These are phyloP conservation scores for Rhynchopsitta pachyrhyncha DNA, from an alignment of 2,113 vertebrate genomes.

Conservation along the genomic window DNA sequence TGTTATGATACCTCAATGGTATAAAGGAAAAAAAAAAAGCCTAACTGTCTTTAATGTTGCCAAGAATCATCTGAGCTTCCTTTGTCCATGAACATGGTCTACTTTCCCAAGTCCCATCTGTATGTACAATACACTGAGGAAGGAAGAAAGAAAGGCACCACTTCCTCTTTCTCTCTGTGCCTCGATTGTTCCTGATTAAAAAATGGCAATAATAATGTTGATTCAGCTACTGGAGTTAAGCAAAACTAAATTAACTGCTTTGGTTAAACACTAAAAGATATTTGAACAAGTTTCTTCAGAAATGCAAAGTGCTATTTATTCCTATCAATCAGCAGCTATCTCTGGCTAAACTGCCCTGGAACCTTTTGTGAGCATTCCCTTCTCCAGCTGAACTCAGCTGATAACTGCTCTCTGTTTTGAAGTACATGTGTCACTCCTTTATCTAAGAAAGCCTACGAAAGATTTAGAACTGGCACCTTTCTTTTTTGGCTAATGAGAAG, in stretches of 20 bases:
- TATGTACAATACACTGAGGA: constrained; percentile 9
- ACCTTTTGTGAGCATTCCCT: constrained; percentile 8
- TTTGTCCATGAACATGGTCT: background rate
- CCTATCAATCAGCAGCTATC: constrained; percentile 13
- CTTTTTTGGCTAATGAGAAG: background rate
- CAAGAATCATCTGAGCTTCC: constrained; percentile 23
- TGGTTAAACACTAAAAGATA: background rate
- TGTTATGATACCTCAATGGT: background rate
- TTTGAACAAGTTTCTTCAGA: constrained; percentile 30
- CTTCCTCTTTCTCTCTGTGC: constrained; percentile 26
- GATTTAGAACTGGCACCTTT: background rate
- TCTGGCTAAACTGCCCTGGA: constrained; percentile 22
- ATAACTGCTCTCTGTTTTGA: constrained; percentile 31
- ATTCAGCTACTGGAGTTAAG: background rate
- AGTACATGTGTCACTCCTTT: background rate
- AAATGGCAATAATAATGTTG: constrained; percentile 26
- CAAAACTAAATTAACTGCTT: constrained; percentile 22
- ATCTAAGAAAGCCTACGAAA: background rate
- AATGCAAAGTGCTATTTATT: constrained; percentile 15
- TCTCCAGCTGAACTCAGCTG: background rate
- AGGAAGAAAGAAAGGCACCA: constrained; percentile 23
- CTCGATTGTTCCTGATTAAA: constrained; percentile 13
- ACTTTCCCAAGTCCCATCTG: constrained; percentile 8
- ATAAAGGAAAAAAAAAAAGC: background rate
- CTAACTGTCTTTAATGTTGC: background rate